These are phyloP conservation scores for Eristalis arbustorum DNA, from an alignment of 2,888 invertebrate genomes.

Conservation along the genomic window DNA sequence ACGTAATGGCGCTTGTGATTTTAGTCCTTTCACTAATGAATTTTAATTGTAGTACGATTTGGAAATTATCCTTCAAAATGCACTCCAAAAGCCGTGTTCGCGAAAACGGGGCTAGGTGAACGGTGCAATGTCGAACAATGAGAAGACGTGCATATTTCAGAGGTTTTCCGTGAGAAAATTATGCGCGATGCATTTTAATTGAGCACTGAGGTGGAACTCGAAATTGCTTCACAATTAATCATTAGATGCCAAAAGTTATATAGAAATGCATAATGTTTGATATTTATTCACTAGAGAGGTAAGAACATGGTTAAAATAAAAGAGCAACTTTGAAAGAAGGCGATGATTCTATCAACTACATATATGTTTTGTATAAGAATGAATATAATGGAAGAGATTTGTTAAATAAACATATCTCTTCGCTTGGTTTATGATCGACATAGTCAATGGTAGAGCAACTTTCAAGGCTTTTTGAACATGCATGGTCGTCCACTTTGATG, in stretches of 20 bases:
- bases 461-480: background rate
- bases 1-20: background rate
- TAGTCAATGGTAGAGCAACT: background rate
- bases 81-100: background rate
- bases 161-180: constrained; percentile 30
- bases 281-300: background rate
- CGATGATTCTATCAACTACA: too few relatives aligned
- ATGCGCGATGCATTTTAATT: constrained; percentile 54
- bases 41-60: constrained; percentile 50
- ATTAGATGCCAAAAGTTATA: constrained; percentile 19
- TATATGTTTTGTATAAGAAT: background rate
- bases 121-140: constrained; percentile 18
- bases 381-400: background rate
- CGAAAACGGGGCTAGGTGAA: background rate
- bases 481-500: too few relatives aligned
- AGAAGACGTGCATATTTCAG: constrained; percentile 43
- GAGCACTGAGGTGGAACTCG: constrained; percentile 26
- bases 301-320: background rate
- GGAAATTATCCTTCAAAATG: constrained; percentile 16
- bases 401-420: background rate
- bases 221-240: constrained; percentile 57
- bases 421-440: background rate
- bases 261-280: constrained; percentile 29
- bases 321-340: background rate
- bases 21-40: constrained; percentile 52